Conservation (phyloP, 2,888 invertebrate genomes). For the Chirona hameri region DNA sequence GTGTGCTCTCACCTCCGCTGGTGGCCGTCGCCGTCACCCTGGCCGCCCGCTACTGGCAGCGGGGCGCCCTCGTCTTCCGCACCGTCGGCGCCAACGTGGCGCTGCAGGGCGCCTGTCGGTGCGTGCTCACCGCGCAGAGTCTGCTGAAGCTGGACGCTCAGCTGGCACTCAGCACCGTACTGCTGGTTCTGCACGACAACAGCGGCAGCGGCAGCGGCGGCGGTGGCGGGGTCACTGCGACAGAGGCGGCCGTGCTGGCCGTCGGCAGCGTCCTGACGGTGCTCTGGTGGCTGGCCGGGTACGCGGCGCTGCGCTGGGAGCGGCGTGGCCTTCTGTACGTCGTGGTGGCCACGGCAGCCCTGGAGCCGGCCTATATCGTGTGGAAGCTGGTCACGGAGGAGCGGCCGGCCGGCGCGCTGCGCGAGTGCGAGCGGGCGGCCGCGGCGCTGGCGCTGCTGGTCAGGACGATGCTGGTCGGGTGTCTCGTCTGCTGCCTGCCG, state of each 20-base stretch:
- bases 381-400: background rate
- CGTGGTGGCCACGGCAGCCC: background rate
- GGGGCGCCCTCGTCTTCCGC: background rate
- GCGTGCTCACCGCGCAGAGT: background rate
- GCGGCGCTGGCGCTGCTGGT: background rate
- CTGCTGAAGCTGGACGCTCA: conserved; percentile 13
- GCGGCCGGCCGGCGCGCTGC: background rate
- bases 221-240: background rate
- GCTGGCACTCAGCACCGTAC: background rate
- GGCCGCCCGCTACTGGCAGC: background rate
- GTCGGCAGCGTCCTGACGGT: background rate
- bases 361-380: conserved; percentile 8
- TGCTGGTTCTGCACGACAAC: background rate
- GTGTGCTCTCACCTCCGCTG: background rate
- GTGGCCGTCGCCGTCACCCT: background rate
- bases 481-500: background rate
- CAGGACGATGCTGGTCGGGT: background rate
- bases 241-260: background rate
- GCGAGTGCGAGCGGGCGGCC: background rate
- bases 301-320: conserved; percentile 22
- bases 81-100: background rate
- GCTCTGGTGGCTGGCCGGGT: conserved; percentile 1
- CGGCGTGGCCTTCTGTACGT: background rate
- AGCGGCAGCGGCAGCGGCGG: no score
- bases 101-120: background rate